phyloP scores from a whole-genome alignment of 2,797 vertebrate species.

The Vireo griseus region DNA sequence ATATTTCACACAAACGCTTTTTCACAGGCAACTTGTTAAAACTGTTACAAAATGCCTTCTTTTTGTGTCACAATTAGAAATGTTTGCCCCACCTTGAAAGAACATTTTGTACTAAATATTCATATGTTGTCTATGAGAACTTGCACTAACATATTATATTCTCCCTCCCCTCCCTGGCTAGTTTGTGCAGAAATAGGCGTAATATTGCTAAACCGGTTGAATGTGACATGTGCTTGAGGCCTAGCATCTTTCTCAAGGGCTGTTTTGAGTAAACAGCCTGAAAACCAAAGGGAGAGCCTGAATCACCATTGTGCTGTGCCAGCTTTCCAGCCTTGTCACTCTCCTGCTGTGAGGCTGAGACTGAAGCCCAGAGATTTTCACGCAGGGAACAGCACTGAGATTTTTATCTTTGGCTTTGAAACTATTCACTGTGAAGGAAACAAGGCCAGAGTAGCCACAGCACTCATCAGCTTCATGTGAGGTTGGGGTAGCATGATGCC shows the following conservation, averaged over 20 bases:
- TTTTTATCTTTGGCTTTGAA: not conserved
- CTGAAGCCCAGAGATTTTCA: not conserved
- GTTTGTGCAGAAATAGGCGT: constrained; percentile 22
- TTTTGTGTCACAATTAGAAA: constrained; percentile 68
- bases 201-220: constrained; percentile 50
- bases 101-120: constrained; percentile 67
- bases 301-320: constrained; percentile 27
- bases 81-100: constrained; percentile 72
- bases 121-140: constrained; percentile 32
- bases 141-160: not conserved
- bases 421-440: not conserved
- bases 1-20: constrained; percentile 66
- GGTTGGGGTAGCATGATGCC: not conserved
- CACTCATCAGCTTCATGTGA: fast-evolving
- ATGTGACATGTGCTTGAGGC: constrained; percentile 37
- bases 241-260: constrained; percentile 47
- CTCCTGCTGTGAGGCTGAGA: not conserved
- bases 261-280: constrained; percentile 45
- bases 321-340: constrained; percentile 25
- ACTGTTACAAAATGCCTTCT: constrained; percentile 68
- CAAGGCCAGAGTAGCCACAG: not conserved
- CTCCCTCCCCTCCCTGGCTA: not conserved
- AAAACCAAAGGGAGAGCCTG: constrained; percentile 44
- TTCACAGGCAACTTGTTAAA: constrained; percentile 68
- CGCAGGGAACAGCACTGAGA: not conserved